Evolutionary conservation across 2,113 vertebrate species (phyloP).

Genomic region (Uria lomvia): DNA sequence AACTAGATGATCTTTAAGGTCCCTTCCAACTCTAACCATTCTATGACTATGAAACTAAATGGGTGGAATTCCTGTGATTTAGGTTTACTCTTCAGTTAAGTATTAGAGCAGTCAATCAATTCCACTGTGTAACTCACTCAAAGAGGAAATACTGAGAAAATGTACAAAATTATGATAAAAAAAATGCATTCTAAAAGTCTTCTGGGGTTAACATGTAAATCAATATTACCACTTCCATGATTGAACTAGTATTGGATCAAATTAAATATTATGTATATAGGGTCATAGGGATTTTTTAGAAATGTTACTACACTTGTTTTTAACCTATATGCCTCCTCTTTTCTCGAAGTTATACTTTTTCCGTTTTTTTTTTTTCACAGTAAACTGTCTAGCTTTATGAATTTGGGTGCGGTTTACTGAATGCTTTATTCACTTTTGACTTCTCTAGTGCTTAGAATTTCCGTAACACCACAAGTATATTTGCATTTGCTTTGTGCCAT

Average conservation of each 20-base stretch:
- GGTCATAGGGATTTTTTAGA: background rate
- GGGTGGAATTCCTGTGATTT: background rate
- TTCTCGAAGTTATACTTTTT: background rate
- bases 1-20: background rate
- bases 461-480: background rate
- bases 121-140: background rate
- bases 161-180: background rate
- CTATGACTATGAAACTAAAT: background rate
- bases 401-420: background rate
- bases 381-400: background rate
- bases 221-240: background rate
- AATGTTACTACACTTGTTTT: accelerated
- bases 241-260: background rate
- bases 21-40: background rate
- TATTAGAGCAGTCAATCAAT: background rate
- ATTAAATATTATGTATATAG: background rate
- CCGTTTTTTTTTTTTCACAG: background rate
- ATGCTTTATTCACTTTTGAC: background rate
- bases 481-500: background rate
- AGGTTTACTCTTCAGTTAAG: background rate
- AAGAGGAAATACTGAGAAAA: background rate
- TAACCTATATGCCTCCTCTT: background rate
- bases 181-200: background rate
- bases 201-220: background rate
- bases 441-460: background rate